Evolutionary conservation across 1,140 invertebrate species (phyloP).

Genomic region (Arctopsyche grandis): DNA sequence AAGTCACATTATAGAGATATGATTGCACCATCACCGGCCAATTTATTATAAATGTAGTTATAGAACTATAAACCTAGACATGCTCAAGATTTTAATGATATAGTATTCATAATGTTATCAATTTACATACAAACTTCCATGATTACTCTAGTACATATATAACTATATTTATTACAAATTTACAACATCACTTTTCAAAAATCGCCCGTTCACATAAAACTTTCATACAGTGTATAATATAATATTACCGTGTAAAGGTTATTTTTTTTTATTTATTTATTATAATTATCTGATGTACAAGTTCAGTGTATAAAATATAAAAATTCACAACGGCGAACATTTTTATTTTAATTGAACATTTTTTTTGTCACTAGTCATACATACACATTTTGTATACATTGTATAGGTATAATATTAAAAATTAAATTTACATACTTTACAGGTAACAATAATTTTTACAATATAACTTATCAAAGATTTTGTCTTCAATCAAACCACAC

Average conservation of each 20-base stretch:
- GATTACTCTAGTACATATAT: neutral
- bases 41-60: conserved; percentile 32
- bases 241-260: neutral
- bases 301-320: conserved; percentile 21
- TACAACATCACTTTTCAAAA: neutral
- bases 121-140: conserved; percentile 5
- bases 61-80: conserved; percentile 20
- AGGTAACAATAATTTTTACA: conserved; percentile 22
- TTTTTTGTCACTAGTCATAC: neutral
- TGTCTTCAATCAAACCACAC: too few species aligned
- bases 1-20: conserved; percentile 26
- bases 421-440: conserved; percentile 25
- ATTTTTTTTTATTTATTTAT: neutral
- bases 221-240: too few species aligned
- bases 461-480: neutral
- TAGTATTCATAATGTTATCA: neutral
- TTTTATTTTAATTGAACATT: conserved; percentile 10
- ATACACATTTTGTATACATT: conserved; percentile 26
- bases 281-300: conserved; percentile 11
- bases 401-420: conserved; percentile 14
- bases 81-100: conserved; percentile 33
- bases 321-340: conserved; percentile 21
- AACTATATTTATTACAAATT: conserved; percentile 17
- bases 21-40: conserved; percentile 45
- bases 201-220: too few species aligned